Evolutionary conservation across 2,888 invertebrate genomes (phyloP).

Genomic region (Aphelenchoides bicaudatus): DNA sequence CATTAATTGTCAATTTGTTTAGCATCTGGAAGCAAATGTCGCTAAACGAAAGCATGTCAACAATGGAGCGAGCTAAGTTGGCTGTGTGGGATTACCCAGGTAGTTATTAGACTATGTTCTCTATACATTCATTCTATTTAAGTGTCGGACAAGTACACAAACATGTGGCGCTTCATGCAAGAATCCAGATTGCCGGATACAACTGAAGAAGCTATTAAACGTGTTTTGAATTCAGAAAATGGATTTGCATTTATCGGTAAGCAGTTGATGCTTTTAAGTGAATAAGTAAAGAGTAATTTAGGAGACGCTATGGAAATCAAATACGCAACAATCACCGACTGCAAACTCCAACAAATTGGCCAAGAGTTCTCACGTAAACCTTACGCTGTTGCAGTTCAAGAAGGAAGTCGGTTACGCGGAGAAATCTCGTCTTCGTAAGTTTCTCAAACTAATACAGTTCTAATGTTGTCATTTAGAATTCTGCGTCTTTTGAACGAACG

Average conservation of each 20-base stretch:
- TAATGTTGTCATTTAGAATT: conserved; percentile 68
- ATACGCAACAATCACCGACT: conserved; percentile 75
- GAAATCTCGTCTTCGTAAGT: conserved; percentile 70
- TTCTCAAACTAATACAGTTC: not conserved
- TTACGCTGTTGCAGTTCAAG: conserved; percentile 89
- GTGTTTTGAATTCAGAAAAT: conserved; percentile 68
- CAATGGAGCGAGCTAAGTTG: conserved; percentile 82
- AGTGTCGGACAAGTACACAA: conserved; percentile 96
- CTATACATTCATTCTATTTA: too few relatives aligned
- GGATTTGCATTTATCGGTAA: conserved; percentile 83
- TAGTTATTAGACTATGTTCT: too few relatives aligned
- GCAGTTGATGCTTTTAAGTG: conserved; percentile 2
- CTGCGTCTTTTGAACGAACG: conserved; percentile 86
- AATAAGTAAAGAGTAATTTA: conserved; percentile 45
- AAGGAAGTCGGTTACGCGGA: conserved; percentile 83
- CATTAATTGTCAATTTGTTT: conserved; percentile 18
- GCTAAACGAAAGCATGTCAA: conserved; percentile 82
- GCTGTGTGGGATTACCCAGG: conserved; percentile 99
- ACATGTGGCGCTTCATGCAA: conserved; percentile 95
- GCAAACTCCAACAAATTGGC: conserved; percentile 85
- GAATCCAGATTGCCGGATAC: conserved; percentile 76
- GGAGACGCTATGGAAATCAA: conserved; percentile 88
- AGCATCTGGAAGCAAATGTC: conserved; percentile 98
- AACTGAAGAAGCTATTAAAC: conserved; percentile 75
- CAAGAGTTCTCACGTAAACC: conserved; percentile 96